Evolutionary conservation across 1,140 invertebrate genomes (phyloP), one percentile per base, ranked within the genome.

Genomic region (Meteorus sp.): DNA sequence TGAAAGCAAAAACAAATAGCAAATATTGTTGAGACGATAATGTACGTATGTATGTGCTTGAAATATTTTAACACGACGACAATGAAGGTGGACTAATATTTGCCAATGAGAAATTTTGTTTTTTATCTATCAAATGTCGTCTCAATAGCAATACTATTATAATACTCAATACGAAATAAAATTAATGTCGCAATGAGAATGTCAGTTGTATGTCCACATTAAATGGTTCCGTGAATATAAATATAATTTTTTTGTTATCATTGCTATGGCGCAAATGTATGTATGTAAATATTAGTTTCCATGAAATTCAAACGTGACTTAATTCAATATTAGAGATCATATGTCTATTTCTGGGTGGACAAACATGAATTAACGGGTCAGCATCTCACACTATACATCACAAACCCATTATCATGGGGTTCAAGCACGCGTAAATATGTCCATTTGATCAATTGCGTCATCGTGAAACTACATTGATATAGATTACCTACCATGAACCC

Each of bases 81-180:
- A 19, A 37, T 27, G 29, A 31, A 17, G 7, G 20, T 19, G 51
- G 37, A 19, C 20, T 23, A n/a, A n/a, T n/a, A n/a, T 37, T 53
- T 53, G 51, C 51, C 51, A 53, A 53, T 35, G 37, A 23, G 31
- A 39, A 39, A 22, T 53, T 53, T 39, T 53, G 37, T n/a, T n/a
- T n/a, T n/a, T n/a, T 53, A 53, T 23, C 33, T 53, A 53, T 53
- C 51, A 35, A 53, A 41, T 23, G 20, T 45, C 27, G 29, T 29
- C 8, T 53, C 33, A 20, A 53, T 53, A 53, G 51, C 51, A 39
- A 52, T 41, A 37, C 22, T 2, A 9, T 39, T 17, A 11, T 23
- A 53, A 6, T 17, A 23, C 22, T 35, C 9, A n/a, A 39, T 7
- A 13, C 8, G 22, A 37, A 53, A 20, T 39, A 20, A 22, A 35